Evolutionary conservation across 2,797 vertebrate species (phyloP).

Genomic region (Dallia pectoralis): DNA sequence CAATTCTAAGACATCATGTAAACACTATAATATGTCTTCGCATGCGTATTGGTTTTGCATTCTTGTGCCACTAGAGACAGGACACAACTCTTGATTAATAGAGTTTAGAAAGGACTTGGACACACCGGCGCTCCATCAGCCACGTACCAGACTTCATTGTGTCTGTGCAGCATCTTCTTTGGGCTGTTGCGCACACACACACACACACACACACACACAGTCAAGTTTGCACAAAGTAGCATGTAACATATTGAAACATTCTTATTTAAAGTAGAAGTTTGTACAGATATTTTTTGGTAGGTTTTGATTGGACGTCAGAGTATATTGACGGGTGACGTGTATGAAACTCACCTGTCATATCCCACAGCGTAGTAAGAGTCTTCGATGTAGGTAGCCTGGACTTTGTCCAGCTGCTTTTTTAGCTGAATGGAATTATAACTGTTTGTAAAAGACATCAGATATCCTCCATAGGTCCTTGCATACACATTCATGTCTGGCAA

Average conservation of each 20-base stretch:
- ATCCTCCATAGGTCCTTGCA: constrained; percentile 57
- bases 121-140: constrained; percentile 55
- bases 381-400: constrained; percentile 43
- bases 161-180: constrained; percentile 58
- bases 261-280: neutral
- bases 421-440: constrained; percentile 15
- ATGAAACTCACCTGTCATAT: constrained; percentile 69
- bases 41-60: neutral
- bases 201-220: constrained; percentile 1
- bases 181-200: constrained; percentile 62
- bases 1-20: neutral
- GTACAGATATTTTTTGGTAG: neutral
- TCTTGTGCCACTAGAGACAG: neutral
- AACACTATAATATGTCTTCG: neutral
- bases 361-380: constrained; percentile 52
- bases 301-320: neutral
- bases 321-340: neutral
- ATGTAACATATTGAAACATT: neutral
- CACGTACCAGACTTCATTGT: constrained; percentile 75
- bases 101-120: constrained; percentile 10
- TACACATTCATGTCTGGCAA: constrained; percentile 57
- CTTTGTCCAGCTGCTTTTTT: constrained; percentile 35
- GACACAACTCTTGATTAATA: neutral
- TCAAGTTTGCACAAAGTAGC: no score
- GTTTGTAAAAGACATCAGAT: constrained; percentile 26